These are phyloP conservation scores for Graphium colonna DNA, from an alignment of 2,888 invertebrate species.

Conservation along the genomic window DNA sequence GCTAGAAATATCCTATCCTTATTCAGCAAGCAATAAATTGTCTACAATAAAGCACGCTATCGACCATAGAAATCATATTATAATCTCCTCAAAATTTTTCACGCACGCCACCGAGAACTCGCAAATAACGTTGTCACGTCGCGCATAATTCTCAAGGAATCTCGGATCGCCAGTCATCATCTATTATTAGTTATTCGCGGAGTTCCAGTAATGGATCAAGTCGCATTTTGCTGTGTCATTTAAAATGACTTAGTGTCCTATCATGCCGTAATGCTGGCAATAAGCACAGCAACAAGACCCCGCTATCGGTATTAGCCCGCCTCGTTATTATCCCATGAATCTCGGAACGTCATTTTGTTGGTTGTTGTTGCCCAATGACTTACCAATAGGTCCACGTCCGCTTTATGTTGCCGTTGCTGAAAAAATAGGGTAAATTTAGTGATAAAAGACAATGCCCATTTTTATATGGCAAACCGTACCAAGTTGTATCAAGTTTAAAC, in stretches of 20 bases:
- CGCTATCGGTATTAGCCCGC: slow-evolving; percentile 12
- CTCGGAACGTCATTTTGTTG: slow-evolving; percentile 21
- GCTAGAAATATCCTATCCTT: not conserved
- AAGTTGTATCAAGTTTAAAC: no score
- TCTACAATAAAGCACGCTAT: no score
- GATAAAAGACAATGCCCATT: no score
- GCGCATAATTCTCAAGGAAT: slow-evolving; percentile 36
- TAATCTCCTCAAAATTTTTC: slow-evolving; percentile 10
- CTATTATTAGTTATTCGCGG: slow-evolving; percentile 46
- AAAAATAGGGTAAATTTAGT: no score
- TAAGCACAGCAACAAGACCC: slow-evolving; percentile 20
- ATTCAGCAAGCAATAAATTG: not conserved
- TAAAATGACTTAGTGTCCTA: slow-evolving; percentile 26
- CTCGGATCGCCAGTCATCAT: slow-evolving; percentile 48
- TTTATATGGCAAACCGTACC: no score
- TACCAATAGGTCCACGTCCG: not conserved
- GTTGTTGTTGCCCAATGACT: slow-evolving; percentile 21
- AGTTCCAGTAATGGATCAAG: slow-evolving; percentile 38
- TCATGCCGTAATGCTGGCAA: slow-evolving; percentile 31
- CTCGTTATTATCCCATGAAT: slow-evolving; percentile 24
- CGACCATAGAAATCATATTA: slow-evolving; percentile 2
- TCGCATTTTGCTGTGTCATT: slow-evolving; percentile 43
- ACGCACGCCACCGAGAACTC: slow-evolving; percentile 22
- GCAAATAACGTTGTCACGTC: slow-evolving; percentile 47
- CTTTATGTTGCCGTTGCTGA: no score